Evolutionary conservation across 2,113 vertebrate genomes (phyloP).

Genomic region (Brienomyrus longianalis): DNA sequence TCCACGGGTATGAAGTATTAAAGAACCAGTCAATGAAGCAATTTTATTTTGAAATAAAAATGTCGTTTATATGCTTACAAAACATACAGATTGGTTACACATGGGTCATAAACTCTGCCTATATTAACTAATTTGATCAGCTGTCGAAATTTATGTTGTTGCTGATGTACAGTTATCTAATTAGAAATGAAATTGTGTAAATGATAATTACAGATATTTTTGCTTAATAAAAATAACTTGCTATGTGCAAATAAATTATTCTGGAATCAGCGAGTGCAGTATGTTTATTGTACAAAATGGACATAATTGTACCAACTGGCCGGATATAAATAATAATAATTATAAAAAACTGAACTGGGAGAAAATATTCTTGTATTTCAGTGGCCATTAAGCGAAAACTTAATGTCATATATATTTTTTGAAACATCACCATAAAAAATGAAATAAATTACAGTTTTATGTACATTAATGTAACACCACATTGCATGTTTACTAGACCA

Average conservation of each 20-base stretch:
- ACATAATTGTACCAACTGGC: not conserved
- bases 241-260: constrained; percentile 3
- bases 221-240: not conserved
- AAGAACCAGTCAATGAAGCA: not conserved
- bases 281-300: not conserved
- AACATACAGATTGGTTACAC: not conserved
- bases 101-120: not conserved
- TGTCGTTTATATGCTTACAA: not conserved
- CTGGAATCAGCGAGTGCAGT: not conserved
- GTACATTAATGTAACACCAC: constrained; percentile 8
- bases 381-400: not conserved
- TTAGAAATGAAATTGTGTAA: not conserved
- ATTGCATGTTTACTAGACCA: constrained; percentile 6
- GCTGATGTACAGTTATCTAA: not conserved
- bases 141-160: not conserved
- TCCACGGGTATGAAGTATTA: not conserved
- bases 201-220: constrained; percentile 4
- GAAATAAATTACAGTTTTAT: constrained; percentile 17
- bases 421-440: constrained; percentile 3
- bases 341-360: not conserved
- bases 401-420: not conserved
- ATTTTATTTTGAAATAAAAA: constrained; percentile 7
- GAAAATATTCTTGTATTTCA: not conserved
- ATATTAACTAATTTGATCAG: not conserved
- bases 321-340: not conserved